phyloP scores from a whole-genome alignment of 2,113 vertebrate genomes.

The sheep (Ovis aries) region ARS-UI_Ramb_v3.0 NC_056055.1:105857501-105858000 shows the following conservation, averaged over 20 bases:
- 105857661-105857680: neutral
- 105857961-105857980: neutral
- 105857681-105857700: rapidly evolving
- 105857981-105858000: neutral
- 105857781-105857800: neutral
- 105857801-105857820: neutral
- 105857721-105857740: neutral
- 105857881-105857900: neutral
- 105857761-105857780: neutral
- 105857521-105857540: neutral
- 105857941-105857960: neutral
- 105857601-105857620: neutral
- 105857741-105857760: neutral
- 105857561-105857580: neutral
- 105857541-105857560: neutral
- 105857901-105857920: neutral
- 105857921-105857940: neutral
- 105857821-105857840: neutral
- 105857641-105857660: neutral
- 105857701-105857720: neutral
- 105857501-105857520: neutral
- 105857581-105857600: neutral
- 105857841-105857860: neutral
- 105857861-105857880: neutral
- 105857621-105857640: neutral